These are phyloP conservation scores for Tricholaema leucomelas DNA, from an alignment of 2,113 vertebrate species.

Conservation along the genomic window DNA sequence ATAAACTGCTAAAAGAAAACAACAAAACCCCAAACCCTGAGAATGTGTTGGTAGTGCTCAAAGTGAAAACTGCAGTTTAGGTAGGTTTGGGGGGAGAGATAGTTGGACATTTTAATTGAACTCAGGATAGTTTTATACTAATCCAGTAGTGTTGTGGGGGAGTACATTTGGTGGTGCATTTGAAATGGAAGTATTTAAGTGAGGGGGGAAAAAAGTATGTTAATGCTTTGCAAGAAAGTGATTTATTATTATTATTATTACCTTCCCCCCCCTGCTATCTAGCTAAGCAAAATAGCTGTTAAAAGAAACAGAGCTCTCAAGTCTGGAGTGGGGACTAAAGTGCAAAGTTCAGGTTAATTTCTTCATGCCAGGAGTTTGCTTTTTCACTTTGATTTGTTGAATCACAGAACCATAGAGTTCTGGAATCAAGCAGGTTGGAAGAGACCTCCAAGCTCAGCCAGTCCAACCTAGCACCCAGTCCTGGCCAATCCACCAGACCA, in stretches of 20 bases:
- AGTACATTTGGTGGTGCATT: slow-evolving; percentile 72
- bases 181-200: slow-evolving; percentile 70
- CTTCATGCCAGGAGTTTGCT: background rate
- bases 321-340: slow-evolving; percentile 35
- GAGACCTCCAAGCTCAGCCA: no score
- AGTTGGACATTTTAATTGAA: slow-evolving; percentile 82
- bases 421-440: no score
- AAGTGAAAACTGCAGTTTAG: slow-evolving; percentile 79
- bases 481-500: no score
- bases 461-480: no score
- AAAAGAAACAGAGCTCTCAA: slow-evolving; percentile 44
- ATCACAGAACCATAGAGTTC: no score
- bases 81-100: slow-evolving; percentile 73
- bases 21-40: slow-evolving; percentile 30
- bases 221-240: slow-evolving; percentile 72
- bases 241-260: background rate
- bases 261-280: slow-evolving; percentile 6
- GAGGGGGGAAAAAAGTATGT: slow-evolving; percentile 68
- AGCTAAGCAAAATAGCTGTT: slow-evolving; percentile 67
- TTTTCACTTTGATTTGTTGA: slow-evolving; percentile 1
- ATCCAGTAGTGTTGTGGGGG: slow-evolving; percentile 75
- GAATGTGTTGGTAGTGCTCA: slow-evolving; percentile 65
- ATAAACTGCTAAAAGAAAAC: slow-evolving; percentile 74
- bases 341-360: slow-evolving; percentile 46
- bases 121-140: slow-evolving; percentile 76